Conservation (phyloP, 2,888 invertebrate genomes). For the Meiosimyza decipiens region DNA sequence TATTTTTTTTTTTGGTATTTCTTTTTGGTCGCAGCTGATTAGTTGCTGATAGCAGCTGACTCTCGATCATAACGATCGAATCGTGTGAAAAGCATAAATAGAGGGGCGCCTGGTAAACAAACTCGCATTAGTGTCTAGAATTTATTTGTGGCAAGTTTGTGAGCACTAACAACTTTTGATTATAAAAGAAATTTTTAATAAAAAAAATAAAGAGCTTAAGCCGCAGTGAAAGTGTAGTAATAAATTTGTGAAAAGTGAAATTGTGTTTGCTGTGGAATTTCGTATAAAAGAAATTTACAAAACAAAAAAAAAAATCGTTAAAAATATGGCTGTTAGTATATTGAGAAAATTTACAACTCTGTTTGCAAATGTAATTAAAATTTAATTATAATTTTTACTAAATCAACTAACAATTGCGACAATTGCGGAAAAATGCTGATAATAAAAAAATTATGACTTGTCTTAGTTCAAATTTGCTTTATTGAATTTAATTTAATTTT, state of each 20-base stretch:
- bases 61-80: neutral
- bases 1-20: neutral
- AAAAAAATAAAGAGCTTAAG: constrained; percentile 19
- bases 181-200: neutral
- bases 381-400: too few relatives aligned
- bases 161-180: neutral
- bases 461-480: too few relatives aligned
- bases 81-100: constrained; percentile 52
- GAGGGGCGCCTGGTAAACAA: constrained; percentile 34
- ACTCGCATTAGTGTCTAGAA: constrained; percentile 50
- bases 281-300: neutral
- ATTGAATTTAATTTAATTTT: too few relatives aligned
- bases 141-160: constrained; percentile 34
- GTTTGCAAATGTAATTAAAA: too few relatives aligned
- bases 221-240: constrained; percentile 19
- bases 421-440: too few relatives aligned
- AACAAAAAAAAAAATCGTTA: too few relatives aligned
- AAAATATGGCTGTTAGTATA: constrained; percentile 36
- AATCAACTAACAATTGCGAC: too few relatives aligned
- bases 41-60: neutral
- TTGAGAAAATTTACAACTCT: neutral
- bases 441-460: too few relatives aligned
- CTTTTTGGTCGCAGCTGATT: constrained; percentile 18
- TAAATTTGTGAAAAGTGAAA: constrained; percentile 12
- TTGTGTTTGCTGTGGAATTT: neutral